These are phyloP conservation scores for Bactericera cockerelli DNA, from an alignment of 1,140 invertebrate genomes.

Conservation along the genomic window DNA sequence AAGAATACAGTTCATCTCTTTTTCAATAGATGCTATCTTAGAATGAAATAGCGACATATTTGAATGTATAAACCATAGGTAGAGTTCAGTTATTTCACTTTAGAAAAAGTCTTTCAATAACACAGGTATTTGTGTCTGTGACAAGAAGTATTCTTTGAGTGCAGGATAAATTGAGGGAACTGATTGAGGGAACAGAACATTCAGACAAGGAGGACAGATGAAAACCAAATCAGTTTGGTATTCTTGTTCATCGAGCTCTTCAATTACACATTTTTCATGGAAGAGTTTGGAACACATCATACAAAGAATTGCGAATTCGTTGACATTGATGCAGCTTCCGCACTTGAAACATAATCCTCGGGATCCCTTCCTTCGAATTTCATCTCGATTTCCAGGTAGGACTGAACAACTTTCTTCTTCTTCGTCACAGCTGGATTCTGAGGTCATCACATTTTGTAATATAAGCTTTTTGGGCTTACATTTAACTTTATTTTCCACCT, in stretches of 20 bases:
- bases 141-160: too few species aligned
- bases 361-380: not conserved
- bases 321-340: not conserved
- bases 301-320: not conserved
- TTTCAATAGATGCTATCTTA: too few species aligned
- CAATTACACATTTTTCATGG: not conserved
- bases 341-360: not conserved
- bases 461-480: not conserved
- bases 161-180: too few species aligned
- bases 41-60: too few species aligned
- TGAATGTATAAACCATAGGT: too few species aligned
- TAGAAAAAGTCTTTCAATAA: too few species aligned
- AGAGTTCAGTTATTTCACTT: too few species aligned
- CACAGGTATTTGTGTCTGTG: too few species aligned
- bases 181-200: too few species aligned
- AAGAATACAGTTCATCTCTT: too few species aligned
- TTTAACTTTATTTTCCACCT: not conserved
- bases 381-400: not conserved
- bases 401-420: not conserved
- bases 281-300: not conserved
- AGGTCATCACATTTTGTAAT: not conserved
- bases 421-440: too few species aligned
- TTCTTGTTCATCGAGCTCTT: not conserved
- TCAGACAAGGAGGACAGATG: not conserved
- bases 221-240: not conserved